A percentile compares a stretch with the other conserved stretches of the same genome.
These are phyloP conservation scores for Notothenia rossii DNA, from an alignment of 2,113 vertebrate genomes.

Conservation along the genomic window DNA sequence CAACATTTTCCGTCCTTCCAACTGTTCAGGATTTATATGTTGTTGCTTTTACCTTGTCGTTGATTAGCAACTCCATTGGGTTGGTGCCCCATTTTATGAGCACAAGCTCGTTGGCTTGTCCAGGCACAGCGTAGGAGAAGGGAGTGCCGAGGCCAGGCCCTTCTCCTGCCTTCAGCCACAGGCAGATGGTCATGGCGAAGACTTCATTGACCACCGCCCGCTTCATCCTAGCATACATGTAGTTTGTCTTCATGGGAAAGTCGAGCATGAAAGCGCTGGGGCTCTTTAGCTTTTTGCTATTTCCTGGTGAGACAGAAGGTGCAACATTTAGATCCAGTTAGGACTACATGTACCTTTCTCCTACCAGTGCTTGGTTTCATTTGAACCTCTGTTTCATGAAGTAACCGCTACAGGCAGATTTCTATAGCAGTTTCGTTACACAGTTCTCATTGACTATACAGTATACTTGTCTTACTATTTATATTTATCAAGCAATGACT, in stretches of 20 bases:
- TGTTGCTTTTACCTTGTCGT: slow-evolving; percentile 80
- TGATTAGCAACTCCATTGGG: slow-evolving; percentile 85
- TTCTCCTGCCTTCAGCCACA: slow-evolving; percentile 79
- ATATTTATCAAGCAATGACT: background rate
- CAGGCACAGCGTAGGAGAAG: slow-evolving; percentile 84
- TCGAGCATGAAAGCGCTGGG: slow-evolving; percentile 81
- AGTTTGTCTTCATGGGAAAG: slow-evolving; percentile 86
- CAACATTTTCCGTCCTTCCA: background rate
- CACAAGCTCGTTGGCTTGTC: slow-evolving; percentile 86
- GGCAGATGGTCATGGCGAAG: slow-evolving; percentile 83
- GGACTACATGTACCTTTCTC: background rate
- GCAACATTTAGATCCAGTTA: background rate
- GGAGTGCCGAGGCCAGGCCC: slow-evolving; percentile 83
- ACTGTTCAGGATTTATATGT: background rate
- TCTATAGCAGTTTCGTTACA: background rate
- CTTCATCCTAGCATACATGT: slow-evolving; percentile 83
- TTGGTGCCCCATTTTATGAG: slow-evolving; percentile 86
- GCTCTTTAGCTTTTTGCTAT: slow-evolving; percentile 74
- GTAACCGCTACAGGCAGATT: background rate
- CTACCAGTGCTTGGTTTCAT: background rate
- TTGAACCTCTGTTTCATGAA: background rate
- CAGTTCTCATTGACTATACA: background rate
- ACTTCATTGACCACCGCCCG: slow-evolving; percentile 79
- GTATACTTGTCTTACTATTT: background rate
- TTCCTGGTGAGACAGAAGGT: slow-evolving; percentile 41